phyloP scores from a whole-genome alignment of 2,113 vertebrate genomes.

The Narcine bancroftii region DNA sequence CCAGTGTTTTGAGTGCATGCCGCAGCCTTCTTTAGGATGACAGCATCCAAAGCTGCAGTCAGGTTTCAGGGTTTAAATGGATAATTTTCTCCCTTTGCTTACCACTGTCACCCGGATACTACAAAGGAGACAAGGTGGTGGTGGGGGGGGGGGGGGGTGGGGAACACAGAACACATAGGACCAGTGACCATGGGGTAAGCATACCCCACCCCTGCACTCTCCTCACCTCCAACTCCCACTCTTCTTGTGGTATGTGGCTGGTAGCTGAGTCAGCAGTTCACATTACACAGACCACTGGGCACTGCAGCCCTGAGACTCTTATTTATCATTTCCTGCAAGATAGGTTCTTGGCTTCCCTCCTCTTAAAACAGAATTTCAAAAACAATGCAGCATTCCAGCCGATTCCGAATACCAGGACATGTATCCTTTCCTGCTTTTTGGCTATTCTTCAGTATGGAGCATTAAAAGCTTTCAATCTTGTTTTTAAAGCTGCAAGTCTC shows the following conservation, averaged over 20 bases:
- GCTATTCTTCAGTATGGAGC: not conserved
- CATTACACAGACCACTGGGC: constrained; percentile 44
- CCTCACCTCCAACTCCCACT: not conserved
- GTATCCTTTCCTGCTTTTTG: not conserved
- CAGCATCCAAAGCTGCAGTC: not conserved
- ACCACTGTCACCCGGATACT: not conserved
- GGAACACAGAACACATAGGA: not conserved
- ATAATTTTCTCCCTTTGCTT: not conserved
- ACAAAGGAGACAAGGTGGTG: not conserved
- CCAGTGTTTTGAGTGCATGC: not conserved
- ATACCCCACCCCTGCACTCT: not conserved
- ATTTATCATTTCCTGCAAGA: constrained; percentile 50
- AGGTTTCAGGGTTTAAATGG: not conserved
- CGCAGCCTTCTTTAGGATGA: not conserved
- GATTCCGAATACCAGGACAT: constrained; percentile 36
- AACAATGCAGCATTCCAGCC: constrained; percentile 53
- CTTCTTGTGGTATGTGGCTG: not conserved
- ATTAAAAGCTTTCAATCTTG: not conserved
- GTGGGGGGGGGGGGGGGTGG: no score
- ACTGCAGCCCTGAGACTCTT: constrained; percentile 44
- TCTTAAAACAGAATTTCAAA: constrained; percentile 50
- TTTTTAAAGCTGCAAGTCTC: not conserved
- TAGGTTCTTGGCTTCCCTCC: constrained; percentile 52
- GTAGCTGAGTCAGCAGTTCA: constrained; percentile 54
- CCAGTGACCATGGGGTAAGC: not conserved